Evolutionary conservation across 1,140 invertebrate genomes (phyloP), one percentile per base, ranked within the genome.

Genomic region (Chionoecetes opilio): DNA sequence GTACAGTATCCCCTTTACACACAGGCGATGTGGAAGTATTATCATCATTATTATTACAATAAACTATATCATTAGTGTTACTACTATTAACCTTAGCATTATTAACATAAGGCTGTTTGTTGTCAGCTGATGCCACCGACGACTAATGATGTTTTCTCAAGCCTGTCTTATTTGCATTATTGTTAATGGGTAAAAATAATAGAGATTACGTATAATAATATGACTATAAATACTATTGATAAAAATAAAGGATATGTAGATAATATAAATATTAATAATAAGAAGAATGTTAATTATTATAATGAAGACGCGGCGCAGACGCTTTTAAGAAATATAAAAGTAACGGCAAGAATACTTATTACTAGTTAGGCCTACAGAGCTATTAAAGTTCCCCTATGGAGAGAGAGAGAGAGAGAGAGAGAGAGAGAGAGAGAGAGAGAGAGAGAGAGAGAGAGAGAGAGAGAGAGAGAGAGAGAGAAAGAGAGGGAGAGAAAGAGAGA

Each of bases 391-490:
- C 41, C 41, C 41, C 14, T 14, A 46, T 14, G 14, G 5, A 46
- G 5, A 46, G 41, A n/a, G n/a, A n/a, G 46, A 53, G 46, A 53
- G 46, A 53, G 46, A 53, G 46, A 53, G 46, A 53, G 63, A 75
- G 63, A 75, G 63, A 75, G 63, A 75, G 63, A 75, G 63, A 75
- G 63, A 75, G 63, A 75, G 63, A 75, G 63, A 75, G 63, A 75
- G 63, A 75, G 63, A 75, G 63, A 75, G 63, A 75, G 63, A 75
- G 63, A 75, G 63, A 75, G 63, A 75, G 63, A 75, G 63, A 75
- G 63, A 75, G 63, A 75, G 63, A 75, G 63, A 75, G 63, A 75
- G 63, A 75, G 63, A 75, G 63, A 75, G 63, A 75, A 26, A 75
- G 63, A 75, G 63, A 75, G 63, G n/a, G 63, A 75, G 63, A 75